Base-by-base conservation (phyloP, 2,888 invertebrate genomes). In the Lapara coniferarum region DNA sequence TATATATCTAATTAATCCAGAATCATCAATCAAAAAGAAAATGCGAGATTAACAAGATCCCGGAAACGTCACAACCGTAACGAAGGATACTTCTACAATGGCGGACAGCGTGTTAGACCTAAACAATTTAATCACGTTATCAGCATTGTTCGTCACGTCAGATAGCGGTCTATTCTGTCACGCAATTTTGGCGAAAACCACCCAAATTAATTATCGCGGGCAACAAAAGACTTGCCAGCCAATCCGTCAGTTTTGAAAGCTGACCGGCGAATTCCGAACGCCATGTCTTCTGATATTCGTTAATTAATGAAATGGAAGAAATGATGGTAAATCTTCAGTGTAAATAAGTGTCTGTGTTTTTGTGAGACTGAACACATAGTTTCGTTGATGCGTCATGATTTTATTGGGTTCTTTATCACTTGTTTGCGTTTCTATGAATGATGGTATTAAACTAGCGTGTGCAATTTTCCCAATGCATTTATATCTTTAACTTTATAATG, bases 141-240 rank as follows among this genome's bases (percentile, higher is more conserved):
- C 74, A 74, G 63, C 55, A 79, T 78, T 80, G 80, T 80, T 78
- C 73, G 14, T 71, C 63, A 70, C 74, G 74, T 74, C 76, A 78
- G 77, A 80, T 80, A 76, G 66, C 78, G 74, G 75, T 73, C 73
- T 69, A 77, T 79, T 78, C 76, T 68, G 76, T 73, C 75, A 67
- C 16, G 19, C 51, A 44, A 68, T 78, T 77, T 78, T 73, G 52
- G 67, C 73, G 73, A 75, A 74, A 73, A 80, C 79, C 79, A 79
- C 77, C 77, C 73, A 81, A 88, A 89, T 89, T 89, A 89, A 89
- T 89, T 88, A 84, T 80, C 75, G 79, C 74, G 73, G 73, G 77
- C 80, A 82, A 86, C 89, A 87, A 87, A 88, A 88, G 86, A 86
- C 85, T 78, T 78, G 71, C 72, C 80, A 78, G 75, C 79, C 81